Evolutionary conservation across 2,888 invertebrate genomes (phyloP).

Genomic region (Synergus gifuensis): DNA sequence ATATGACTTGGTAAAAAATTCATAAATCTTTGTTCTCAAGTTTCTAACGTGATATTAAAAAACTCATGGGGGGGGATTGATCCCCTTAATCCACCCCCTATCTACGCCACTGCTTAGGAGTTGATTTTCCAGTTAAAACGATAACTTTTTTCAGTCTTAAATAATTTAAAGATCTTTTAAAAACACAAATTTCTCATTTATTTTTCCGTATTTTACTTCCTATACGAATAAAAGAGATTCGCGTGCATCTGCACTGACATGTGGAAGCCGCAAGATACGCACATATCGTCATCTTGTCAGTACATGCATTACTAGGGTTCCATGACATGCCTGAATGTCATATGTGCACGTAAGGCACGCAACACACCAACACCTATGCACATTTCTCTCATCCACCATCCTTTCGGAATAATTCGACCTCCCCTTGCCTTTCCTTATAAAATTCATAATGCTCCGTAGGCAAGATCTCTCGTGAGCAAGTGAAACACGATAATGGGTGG

Average conservation of each 20-base stretch:
- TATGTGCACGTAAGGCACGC: conserved; percentile 30
- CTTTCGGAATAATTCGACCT: conserved; percentile 15
- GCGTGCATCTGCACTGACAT: neutral
- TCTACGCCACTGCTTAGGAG: too few relatives aligned
- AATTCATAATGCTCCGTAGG: conserved; percentile 3
- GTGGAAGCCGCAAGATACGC: conserved; percentile 65
- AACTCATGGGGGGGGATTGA: too few relatives aligned
- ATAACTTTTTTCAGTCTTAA: too few relatives aligned
- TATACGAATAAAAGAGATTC: neutral
- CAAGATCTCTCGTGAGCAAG: conserved; percentile 15
- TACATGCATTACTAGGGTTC: conserved; percentile 74
- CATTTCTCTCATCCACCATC: conserved; percentile 11
- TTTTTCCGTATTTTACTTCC: too few relatives aligned
- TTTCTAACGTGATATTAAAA: too few relatives aligned
- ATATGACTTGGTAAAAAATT: too few relatives aligned
- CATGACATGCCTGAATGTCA: conserved; percentile 62
- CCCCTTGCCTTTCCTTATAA: conserved; percentile 24
- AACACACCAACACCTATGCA: conserved; percentile 42
- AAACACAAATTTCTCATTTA: too few relatives aligned
- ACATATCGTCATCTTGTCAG: conserved; percentile 70
- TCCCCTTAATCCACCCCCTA: too few relatives aligned
- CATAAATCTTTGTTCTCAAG: too few relatives aligned
- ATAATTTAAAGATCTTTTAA: too few relatives aligned
- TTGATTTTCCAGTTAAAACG: too few relatives aligned
- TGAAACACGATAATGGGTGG: conserved; percentile 34